Conservation (phyloP, 2,113 vertebrate genomes). For the Melanocharis versteri region DNA sequence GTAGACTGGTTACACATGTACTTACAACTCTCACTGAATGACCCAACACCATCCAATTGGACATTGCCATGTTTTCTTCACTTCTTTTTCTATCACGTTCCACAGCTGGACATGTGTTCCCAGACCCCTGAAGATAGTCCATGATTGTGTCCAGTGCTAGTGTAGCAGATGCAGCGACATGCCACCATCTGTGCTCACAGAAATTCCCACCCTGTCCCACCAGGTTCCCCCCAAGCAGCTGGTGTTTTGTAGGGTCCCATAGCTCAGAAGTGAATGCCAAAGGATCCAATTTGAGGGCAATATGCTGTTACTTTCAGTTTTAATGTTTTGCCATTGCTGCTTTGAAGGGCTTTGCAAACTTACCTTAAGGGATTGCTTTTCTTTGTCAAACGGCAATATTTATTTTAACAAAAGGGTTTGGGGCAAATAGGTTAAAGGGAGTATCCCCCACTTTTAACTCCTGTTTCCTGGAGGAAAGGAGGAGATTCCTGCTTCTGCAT, state of each 20-base stretch:
- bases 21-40: neutral
- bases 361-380: neutral
- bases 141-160: neutral
- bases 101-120: neutral
- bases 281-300: neutral
- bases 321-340: neutral
- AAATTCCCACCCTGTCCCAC: neutral
- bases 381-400: neutral
- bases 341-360: neutral
- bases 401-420: neutral
- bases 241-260: neutral
- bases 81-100: neutral
- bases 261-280: neutral
- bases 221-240: neutral
- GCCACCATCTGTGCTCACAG: too few relatives aligned
- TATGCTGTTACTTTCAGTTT: constrained; percentile 12
- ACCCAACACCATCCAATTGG: neutral
- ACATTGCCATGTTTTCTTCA: neutral
- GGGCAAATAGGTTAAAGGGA: neutral
- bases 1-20: neutral
- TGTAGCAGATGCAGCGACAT: neutral
- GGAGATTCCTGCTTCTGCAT: neutral
- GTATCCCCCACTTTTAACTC: neutral
- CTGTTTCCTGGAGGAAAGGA: neutral
- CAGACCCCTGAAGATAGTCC: neutral